Percentiles rank a stretch among this genome's conserved stretches.
phyloP scores from a whole-genome alignment of 2,113 vertebrate species.

The Ursus arctos region DNA sequence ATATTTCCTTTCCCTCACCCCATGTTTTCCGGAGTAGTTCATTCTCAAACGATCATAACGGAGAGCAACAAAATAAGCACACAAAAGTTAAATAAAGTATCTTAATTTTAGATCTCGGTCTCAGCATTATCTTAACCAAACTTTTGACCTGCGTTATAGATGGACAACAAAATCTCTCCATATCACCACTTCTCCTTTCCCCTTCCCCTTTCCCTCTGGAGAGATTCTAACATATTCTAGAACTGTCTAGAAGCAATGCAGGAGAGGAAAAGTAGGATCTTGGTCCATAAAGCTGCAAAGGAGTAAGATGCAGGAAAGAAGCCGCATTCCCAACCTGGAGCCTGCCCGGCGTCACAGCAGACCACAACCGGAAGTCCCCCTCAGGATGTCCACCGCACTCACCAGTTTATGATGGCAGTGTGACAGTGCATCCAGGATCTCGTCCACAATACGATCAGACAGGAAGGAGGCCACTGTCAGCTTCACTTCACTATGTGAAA shows the following conservation, averaged over 20 bases:
- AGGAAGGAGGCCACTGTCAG: constrained; percentile 98
- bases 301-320: neutral
- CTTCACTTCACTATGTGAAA: constrained; percentile 94
- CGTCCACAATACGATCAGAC: constrained; percentile 98
- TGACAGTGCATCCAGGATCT: constrained; percentile 96
- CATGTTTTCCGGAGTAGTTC: neutral
- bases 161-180: neutral
- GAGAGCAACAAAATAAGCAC: neutral
- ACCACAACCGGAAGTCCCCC: accelerated
- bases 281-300: neutral
- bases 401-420: constrained; percentile 94
- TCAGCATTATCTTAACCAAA: neutral
- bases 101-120: neutral
- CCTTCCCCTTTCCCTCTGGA: neutral
- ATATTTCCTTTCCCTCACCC: neutral
- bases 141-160: neutral
- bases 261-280: neutral
- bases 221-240: neutral
- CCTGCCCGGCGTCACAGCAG: accelerated
- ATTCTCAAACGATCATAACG: neutral
- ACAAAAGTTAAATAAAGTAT: neutral
- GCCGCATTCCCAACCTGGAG: accelerated
- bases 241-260: neutral
- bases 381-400: constrained; percentile 77
- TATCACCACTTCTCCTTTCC: neutral